These are phyloP conservation scores for Channa argus DNA, from an alignment of 2,113 vertebrate genomes.

Conservation along the genomic window DNA sequence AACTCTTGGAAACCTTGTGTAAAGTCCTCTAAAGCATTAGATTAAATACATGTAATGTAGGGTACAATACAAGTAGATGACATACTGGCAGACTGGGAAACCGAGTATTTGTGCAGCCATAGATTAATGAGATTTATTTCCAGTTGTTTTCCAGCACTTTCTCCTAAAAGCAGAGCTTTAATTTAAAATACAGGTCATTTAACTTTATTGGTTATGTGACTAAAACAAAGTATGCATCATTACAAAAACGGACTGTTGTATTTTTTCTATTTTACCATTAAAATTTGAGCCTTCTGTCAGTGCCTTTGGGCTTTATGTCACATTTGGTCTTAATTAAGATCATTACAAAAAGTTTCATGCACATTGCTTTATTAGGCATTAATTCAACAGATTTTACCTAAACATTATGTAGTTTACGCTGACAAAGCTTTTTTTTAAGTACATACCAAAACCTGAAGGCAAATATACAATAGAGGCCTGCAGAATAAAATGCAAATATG, in stretches of 20 bases:
- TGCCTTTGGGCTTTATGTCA: constrained; percentile 47
- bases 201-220: constrained; percentile 43
- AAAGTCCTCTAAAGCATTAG: constrained; percentile 38
- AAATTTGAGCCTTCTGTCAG: constrained; percentile 63
- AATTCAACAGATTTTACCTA: constrained; percentile 16
- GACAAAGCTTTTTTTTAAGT: constrained; percentile 10
- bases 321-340: constrained; percentile 22
- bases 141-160: constrained; percentile 36
- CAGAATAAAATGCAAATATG: constrained; percentile 63
- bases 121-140: constrained; percentile 31
- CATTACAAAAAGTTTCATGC: constrained; percentile 29
- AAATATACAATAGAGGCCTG: constrained; percentile 30
- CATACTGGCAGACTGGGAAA: constrained; percentile 1
- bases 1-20: constrained; percentile 22
- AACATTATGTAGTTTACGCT: constrained; percentile 14
- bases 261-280: constrained; percentile 62
- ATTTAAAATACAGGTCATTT: constrained; percentile 26
- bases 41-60: constrained; percentile 38
- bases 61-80: neutral
- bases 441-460: constrained; percentile 22
- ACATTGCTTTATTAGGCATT: constrained; percentile 59
- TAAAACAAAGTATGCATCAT: constrained; percentile 49
- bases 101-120: constrained; percentile 22
- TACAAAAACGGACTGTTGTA: constrained; percentile 37
- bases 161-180: constrained; percentile 21